Conservation (phyloP, 2,888 invertebrate species). For the Microctonus brassicae region DNA sequence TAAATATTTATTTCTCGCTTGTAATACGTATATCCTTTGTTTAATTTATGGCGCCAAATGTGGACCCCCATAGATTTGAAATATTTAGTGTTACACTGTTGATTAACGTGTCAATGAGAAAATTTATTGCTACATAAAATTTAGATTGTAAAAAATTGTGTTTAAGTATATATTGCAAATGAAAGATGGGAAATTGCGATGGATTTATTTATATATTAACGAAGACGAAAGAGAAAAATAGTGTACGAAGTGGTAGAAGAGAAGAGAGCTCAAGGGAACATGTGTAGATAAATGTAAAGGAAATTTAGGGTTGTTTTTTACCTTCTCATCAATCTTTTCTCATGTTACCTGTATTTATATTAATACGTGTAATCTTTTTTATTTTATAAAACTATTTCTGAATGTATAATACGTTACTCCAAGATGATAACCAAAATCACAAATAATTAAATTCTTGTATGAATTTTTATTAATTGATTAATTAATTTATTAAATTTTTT, state of each 20-base stretch:
- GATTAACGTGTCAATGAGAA: conserved; percentile 30
- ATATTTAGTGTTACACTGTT: background rate
- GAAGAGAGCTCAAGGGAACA: background rate
- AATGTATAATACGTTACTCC: background rate
- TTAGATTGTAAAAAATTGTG: conserved; percentile 24
- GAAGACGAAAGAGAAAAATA: background rate
- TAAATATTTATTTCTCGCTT: background rate
- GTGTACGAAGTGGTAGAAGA: background rate
- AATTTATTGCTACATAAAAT: conserved; percentile 23
- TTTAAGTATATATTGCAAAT: background rate
- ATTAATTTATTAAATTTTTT: background rate
- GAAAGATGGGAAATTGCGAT: background rate
- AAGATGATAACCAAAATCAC: conserved; percentile 1
- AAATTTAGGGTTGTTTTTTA: no score
- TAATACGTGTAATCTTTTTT: background rate
- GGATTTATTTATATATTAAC: background rate
- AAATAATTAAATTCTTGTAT: background rate
- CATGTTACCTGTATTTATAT: background rate
- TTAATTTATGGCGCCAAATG: no score
- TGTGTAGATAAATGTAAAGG: background rate
- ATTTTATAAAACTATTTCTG: background rate
- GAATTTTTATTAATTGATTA: background rate
- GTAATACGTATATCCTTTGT: no score
- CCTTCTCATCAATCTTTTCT: conserved; percentile 10
- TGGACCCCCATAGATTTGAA: no score